Percentiles rank a stretch among this genome's conserved stretches.
Evolutionary conservation across 1,140 invertebrate genomes (phyloP).

Genomic region (Heliothis subflexa): DNA sequence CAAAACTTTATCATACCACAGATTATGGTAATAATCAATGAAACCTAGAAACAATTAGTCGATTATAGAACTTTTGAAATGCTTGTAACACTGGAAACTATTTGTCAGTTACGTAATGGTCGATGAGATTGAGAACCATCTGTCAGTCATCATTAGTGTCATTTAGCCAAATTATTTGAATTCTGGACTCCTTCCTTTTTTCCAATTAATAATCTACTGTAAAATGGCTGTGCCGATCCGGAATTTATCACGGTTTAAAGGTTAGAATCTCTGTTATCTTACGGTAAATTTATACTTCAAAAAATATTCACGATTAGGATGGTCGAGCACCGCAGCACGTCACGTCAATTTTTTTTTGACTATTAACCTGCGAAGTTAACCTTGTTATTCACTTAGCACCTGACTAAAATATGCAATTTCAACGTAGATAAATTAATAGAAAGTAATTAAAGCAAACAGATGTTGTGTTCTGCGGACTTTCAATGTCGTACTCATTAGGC

Average conservation of each 20-base stretch:
- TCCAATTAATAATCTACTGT: slow-evolving; percentile 51
- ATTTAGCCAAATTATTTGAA: slow-evolving; percentile 65
- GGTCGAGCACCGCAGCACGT: background rate
- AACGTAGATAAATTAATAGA: slow-evolving; percentile 13
- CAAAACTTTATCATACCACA: no score
- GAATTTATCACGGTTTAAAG: slow-evolving; percentile 79
- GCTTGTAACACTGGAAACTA: background rate
- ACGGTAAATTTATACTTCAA: background rate
- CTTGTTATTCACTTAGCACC: slow-evolving; percentile 54
- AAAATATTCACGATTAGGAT: background rate
- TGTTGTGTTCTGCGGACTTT: slow-evolving; percentile 25
- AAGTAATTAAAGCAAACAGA: background rate
- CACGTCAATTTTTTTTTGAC: slow-evolving; percentile 39
- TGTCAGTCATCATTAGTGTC: slow-evolving; percentile 69
- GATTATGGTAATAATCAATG: background rate
- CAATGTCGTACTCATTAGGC: slow-evolving; percentile 73
- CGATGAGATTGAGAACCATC: slow-evolving; percentile 48
- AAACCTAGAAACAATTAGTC: background rate
- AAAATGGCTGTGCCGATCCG: slow-evolving; percentile 80
- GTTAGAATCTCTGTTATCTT: slow-evolving; percentile 59
- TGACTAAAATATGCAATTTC: slow-evolving; percentile 10
- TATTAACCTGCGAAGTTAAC: slow-evolving; percentile 52
- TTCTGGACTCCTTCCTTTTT: slow-evolving; percentile 56
- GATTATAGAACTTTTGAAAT: background rate
- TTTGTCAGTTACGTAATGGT: slow-evolving; percentile 75